These are phyloP conservation scores for Chlamydotis undulata DNA, from an alignment of 2,113 vertebrate species.

Conservation along the genomic window DNA sequence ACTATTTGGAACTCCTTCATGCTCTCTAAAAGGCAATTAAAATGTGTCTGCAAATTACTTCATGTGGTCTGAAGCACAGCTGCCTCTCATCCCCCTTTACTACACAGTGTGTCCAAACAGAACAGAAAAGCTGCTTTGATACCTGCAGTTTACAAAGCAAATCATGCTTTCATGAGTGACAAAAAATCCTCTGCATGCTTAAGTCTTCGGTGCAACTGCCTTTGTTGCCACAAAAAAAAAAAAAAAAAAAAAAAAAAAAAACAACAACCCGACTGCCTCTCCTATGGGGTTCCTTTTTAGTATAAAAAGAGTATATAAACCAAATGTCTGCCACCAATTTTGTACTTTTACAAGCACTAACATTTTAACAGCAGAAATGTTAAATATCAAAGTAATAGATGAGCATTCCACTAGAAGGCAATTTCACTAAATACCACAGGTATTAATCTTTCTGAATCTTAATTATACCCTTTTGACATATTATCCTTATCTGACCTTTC, in stretches of 20 bases:
- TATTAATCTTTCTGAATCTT: conserved; percentile 85
- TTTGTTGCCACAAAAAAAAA: conserved; percentile 40
- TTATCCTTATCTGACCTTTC: conserved; percentile 79
- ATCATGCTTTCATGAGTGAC: conserved; percentile 56
- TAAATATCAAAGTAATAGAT: conserved; percentile 85
- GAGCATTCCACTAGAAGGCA: conserved; percentile 80
- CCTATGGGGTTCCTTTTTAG: neutral
- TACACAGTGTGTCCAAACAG: conserved; percentile 70
- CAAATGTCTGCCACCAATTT: conserved; percentile 33
- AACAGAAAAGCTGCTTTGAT: conserved; percentile 74
- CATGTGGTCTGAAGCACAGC: conserved; percentile 80
- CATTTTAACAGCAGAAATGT: conserved; percentile 81
- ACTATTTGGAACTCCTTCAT: conserved; percentile 84
- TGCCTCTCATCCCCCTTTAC: conserved; percentile 78
- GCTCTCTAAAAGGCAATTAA: conserved; percentile 86
- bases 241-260: neutral
- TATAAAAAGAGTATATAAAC: conserved; percentile 51
- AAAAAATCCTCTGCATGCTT: conserved; percentile 50
- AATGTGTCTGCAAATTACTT: conserved; percentile 84
- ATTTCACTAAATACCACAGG: conserved; percentile 84
- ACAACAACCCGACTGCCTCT: neutral
- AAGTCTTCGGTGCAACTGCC: conserved; percentile 43
- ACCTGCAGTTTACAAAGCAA: conserved; percentile 75
- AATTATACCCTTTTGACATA: conserved; percentile 83
- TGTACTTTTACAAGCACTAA: conserved; percentile 73